Evolutionary conservation across 2,888 invertebrate genomes (phyloP), one percentile per base, ranked within the genome.

Genomic region (Nezara viridula): DNA sequence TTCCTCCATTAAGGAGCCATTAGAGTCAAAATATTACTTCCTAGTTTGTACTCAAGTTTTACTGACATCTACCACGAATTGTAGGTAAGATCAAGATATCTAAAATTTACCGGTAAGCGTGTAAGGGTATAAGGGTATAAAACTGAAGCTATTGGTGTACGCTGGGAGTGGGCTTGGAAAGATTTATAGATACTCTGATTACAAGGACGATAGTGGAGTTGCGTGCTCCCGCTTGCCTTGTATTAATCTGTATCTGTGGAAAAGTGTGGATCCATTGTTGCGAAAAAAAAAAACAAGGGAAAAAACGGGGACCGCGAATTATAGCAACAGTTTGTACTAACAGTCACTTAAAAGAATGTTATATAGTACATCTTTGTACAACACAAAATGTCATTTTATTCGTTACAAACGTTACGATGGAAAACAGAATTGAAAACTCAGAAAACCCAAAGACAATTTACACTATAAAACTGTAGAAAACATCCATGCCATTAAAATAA

Each of bases 211-310:
- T 66, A 66, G 32, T 32, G 9, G 7, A 32, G 32, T 66, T 66
- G 66, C 66, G 66, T 66, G 66, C 19, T 32, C 16, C 16, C 32
- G 32, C 0, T 32, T 32, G 32, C 32, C 32, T 66, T 19, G 16
- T 66, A 66, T 66, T 66, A 66, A 66, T 66, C 32, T 66, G 66
- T 66, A 66, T 66, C 66, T 66, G 5, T 66, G 66, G 66, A 66
- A 66, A 66, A 66, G 66, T 66, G 32, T 32, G 66, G 66, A 32
- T 66, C 19, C 66, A 19, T 7, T 66, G 27, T 66, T 66, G 66
- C 66, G 32, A 66, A 27, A 32, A 66, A 60, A 66, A 66, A 27
- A 32, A 66, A 60, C 2, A 6, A 24, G 6, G n/a, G 27, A 21
- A 24, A 19, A 24, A 52, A 6, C 3, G 14, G 1, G 5, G 14